A percentile compares a stretch with the other conserved stretches of the same genome.
phyloP scores from a whole-genome alignment of 2,113 vertebrate genomes.

The Chloebia gouldiae region DNA sequence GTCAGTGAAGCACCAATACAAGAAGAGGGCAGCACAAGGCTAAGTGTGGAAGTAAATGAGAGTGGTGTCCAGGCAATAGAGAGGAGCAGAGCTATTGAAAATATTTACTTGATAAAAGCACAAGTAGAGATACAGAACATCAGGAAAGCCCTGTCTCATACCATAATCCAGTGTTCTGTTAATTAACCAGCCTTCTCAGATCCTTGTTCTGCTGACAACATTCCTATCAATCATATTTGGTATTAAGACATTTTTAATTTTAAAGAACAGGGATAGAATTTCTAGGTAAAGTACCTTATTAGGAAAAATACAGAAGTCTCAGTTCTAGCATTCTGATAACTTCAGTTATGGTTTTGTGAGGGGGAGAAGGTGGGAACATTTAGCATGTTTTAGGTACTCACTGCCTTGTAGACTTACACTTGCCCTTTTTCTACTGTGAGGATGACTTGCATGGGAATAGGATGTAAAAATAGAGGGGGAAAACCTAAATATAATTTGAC shows the following conservation, averaged over 20 bases:
- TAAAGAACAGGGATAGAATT: neutral
- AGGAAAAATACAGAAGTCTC: neutral
- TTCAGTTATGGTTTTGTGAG: neutral
- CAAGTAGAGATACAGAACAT: neutral
- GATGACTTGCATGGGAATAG: neutral
- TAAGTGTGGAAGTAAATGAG: neutral
- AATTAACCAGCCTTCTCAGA: neutral
- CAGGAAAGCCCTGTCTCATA: neutral
- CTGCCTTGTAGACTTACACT: neutral
- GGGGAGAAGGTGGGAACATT: neutral
- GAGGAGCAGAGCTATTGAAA: neutral
- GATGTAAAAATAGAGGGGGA: neutral
- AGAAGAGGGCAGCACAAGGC: neutral
- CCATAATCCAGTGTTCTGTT: neutral
- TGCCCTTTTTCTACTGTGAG: neutral
- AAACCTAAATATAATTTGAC: neutral
- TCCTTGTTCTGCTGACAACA: neutral
- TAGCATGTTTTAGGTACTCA: neutral
- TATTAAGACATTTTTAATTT: neutral
- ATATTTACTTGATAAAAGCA: neutral
- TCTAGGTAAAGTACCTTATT: neutral
- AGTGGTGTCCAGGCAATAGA: neutral
- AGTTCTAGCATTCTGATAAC: neutral
- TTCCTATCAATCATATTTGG: neutral
- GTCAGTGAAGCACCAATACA: neutral